A percentile compares a stretch with the other conserved stretches of the same genome.
Evolutionary conservation across 2,888 invertebrate genomes (phyloP).

Genomic region (Tortrix viridana): DNA sequence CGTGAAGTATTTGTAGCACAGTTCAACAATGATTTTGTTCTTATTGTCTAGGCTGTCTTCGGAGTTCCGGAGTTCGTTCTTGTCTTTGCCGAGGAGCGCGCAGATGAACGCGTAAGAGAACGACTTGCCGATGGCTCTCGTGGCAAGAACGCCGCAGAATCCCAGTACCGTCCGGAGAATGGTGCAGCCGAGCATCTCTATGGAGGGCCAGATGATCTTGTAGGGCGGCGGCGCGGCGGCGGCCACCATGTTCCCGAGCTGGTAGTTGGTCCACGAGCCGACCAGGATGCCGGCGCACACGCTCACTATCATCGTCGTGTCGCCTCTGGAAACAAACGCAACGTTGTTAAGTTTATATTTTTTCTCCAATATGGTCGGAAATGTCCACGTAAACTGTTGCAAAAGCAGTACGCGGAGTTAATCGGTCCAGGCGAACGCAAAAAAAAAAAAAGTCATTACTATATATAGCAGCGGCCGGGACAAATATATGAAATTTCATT

Average conservation of each 20-base stretch:
- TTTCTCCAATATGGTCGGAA: too few species aligned
- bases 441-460: too few species aligned
- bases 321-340: slow-evolving; percentile 86
- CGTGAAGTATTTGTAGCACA: slow-evolving; percentile 92
- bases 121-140: slow-evolving; percentile 87
- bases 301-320: slow-evolving; percentile 94
- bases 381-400: too few species aligned
- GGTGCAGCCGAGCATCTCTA: slow-evolving; percentile 87
- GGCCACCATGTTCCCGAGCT: slow-evolving; percentile 87
- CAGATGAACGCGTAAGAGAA: slow-evolving; percentile 88
- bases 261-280: slow-evolving; percentile 94
- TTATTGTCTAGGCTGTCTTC: slow-evolving; percentile 87
- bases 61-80: slow-evolving; percentile 86
- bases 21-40: slow-evolving; percentile 90
- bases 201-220: slow-evolving; percentile 91
- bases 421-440: too few species aligned
- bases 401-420: too few species aligned
- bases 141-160: slow-evolving; percentile 88
- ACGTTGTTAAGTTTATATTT: too few species aligned
- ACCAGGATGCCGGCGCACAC: slow-evolving; percentile 90
- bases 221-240: slow-evolving; percentile 88
- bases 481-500: too few species aligned
- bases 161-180: slow-evolving; percentile 90
- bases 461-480: too few species aligned
- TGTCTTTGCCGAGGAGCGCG: slow-evolving; percentile 87